Evolutionary conservation across 2,888 invertebrate genomes (phyloP).

Genomic region (Carterocephalus palaemon): DNA sequence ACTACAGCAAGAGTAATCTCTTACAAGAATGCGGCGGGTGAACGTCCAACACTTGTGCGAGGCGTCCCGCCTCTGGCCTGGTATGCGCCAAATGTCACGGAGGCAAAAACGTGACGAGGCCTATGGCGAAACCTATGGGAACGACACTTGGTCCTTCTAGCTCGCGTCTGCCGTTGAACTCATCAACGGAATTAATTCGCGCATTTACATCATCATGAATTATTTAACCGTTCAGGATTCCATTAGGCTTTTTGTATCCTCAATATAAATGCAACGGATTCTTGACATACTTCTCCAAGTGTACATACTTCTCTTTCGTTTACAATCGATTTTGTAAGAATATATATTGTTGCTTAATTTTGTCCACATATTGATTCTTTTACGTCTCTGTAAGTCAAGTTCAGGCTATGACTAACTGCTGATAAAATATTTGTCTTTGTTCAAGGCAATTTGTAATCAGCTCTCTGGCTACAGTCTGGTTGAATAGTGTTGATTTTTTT

Average conservation of each 20-base stretch:
- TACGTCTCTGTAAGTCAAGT: conserved; percentile 9
- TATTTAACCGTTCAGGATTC: neutral
- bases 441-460: conserved; percentile 4
- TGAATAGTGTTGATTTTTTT: too few relatives aligned
- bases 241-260: neutral
- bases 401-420: conserved; percentile 11
- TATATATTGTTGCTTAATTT: too few relatives aligned
- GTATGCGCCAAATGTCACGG: conserved; percentile 63
- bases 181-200: conserved; percentile 4
- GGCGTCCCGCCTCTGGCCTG: conserved; percentile 33
- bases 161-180: neutral
- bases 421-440: conserved; percentile 11
- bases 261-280: too few relatives aligned
- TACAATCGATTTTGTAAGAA: too few relatives aligned
- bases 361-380: neutral
- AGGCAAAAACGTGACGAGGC: conserved; percentile 52
- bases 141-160: neutral
- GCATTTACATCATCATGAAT: neutral
- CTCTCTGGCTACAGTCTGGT: too few relatives aligned
- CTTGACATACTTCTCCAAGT: too few relatives aligned
- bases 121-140: conserved; percentile 31
- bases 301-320: too few relatives aligned
- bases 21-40: conserved; percentile 64
- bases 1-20: conserved; percentile 3
- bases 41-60: conserved; percentile 48